Base-by-base conservation (phyloP, 2,113 vertebrate species). In the Dromas ardeola region DNA sequence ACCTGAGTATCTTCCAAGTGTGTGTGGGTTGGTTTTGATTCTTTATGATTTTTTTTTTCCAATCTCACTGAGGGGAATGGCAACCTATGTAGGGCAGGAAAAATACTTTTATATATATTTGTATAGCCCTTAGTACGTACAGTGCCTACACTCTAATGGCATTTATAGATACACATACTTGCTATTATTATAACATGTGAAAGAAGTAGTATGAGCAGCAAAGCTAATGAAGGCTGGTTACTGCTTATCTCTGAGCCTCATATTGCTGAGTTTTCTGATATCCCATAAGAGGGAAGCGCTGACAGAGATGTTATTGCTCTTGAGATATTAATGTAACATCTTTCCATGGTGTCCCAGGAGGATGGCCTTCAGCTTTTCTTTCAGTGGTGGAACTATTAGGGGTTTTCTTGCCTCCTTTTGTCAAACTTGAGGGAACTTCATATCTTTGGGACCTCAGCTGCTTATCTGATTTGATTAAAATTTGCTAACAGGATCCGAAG, bases 21-120 rank as follows among this genome's bases (percentile, higher is more conserved):
- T 0, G 0, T 23, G 22, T 1, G 10, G 8, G 7, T 29, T 74
- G 40, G 2, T 82, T 79, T 90, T 49, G 11, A 65, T 34, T 30
- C 13, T 36, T 81, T 42, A 14, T 13, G 20, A 5, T 15, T 5
- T 3, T 42, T 79, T 81, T 91, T 15, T 15, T 59, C 16, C 7
- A 1, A 19, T 67, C 19, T 89, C 49, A 42, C 22, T 65, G 43
- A 72, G n/a, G 21, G 15, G 32, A 55, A 59, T n/a, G 19, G 13
- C 6, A 91, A 18, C 5, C 5, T 56, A 50, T 42, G 5, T 23
- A 73, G 15, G 26, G 34, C 22, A 69, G 58, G 47, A 83, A 81
- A 81, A 73, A 10, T 22, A 38, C 25, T 65, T 45, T 79, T 40
- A 16, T 40, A 1, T 36, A 3, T 79, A 34, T 62, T 69, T 72